A percentile compares a stretch with the other conserved stretches of the same genome.
Evolutionary conservation across 2,797 vertebrate genomes (phyloP).

Genomic region (Dermochelys coriacea): DNA sequence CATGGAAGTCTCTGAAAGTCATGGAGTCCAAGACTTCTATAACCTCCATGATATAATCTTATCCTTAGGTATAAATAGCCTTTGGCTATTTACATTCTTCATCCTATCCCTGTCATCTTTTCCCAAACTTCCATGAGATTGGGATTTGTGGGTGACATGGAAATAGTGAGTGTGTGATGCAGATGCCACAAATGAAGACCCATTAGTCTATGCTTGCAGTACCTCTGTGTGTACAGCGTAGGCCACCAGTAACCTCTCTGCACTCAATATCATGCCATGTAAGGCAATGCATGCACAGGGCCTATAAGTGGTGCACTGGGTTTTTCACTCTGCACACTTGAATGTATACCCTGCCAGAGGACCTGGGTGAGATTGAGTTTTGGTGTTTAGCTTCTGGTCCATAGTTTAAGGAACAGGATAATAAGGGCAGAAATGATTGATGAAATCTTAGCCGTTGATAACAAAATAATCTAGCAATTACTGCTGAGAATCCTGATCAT

Average conservation of each 20-base stretch:
- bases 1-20: too few relatives aligned
- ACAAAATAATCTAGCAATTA: not conserved
- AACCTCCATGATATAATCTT: too few relatives aligned
- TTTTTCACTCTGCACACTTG: not conserved
- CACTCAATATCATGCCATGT: not conserved
- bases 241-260: conserved; percentile 36
- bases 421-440: not conserved
- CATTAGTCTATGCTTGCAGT: conserved; percentile 67
- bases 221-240: conserved; percentile 64
- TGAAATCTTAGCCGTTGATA: not conserved
- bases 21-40: too few relatives aligned
- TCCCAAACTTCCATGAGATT: not conserved
- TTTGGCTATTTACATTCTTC: not conserved
- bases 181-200: conserved; percentile 16
- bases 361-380: not conserved
- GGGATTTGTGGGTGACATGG: conserved; percentile 5
- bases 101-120: not conserved
- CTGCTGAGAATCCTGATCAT: not conserved
- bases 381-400: not conserved
- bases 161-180: conserved; percentile 35
- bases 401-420: not conserved
- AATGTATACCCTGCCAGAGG: not conserved
- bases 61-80: not conserved
- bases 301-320: not conserved
- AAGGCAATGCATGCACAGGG: not conserved